A percentile compares a stretch with the other conserved stretches of the same genome.
These are phyloP conservation scores for Balaeniceps rex DNA, from an alignment of 2,113 vertebrate genomes.

Conservation along the genomic window DNA sequence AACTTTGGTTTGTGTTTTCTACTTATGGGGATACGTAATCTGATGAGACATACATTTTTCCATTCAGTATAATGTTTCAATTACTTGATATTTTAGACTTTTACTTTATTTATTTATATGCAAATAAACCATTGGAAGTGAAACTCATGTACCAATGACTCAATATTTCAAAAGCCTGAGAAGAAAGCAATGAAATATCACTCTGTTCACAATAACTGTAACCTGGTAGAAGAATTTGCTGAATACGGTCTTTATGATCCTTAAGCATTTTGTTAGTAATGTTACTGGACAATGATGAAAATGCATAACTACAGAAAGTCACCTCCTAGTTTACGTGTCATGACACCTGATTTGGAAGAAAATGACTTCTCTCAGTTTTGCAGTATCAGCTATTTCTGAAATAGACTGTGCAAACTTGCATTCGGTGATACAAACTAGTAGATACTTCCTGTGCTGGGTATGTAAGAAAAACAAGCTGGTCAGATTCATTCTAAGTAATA, in stretches of 20 bases:
- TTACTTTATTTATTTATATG: not conserved
- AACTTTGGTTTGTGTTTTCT: not conserved
- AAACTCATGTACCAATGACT: not conserved
- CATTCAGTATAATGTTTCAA: not conserved
- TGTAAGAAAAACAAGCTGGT: not conserved
- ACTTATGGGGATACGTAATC: not conserved
- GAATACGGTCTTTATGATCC: not conserved
- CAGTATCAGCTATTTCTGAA: not conserved
- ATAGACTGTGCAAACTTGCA: not conserved
- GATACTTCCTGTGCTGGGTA: not conserved
- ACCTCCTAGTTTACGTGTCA: not conserved
- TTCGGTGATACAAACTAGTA: not conserved
- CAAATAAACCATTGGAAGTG: not conserved
- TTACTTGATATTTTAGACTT: not conserved
- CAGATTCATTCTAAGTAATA: not conserved
- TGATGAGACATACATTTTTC: not conserved
- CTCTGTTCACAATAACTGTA: not conserved
- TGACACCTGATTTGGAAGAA: not conserved
- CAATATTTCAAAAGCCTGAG: not conserved
- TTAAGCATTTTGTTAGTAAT: not conserved
- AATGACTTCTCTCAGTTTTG: not conserved
- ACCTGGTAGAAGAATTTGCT: conserved; percentile 11
- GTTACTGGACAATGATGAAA: not conserved
- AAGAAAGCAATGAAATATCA: not conserved
- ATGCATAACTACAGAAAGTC: not conserved